Base-by-base conservation (phyloP, 2,888 invertebrate species). In the Aphelenchoides bicaudatus region DNA sequence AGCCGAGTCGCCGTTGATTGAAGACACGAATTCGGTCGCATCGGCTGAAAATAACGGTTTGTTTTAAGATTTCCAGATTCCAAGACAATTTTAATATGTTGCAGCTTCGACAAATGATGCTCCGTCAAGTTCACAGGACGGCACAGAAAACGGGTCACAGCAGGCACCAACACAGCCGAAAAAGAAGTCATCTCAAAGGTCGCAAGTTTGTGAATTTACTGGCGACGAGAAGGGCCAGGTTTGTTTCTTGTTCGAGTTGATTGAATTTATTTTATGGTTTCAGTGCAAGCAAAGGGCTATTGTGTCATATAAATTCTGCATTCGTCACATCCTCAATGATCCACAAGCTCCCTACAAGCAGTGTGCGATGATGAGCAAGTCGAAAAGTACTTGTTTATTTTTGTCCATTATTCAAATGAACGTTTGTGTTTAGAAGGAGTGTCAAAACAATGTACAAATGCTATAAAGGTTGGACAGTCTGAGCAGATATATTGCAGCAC, bases 271-370 rank as follows among this genome's bases (percentile, higher is more conserved):
- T n/a, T 19, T 43, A 21, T n/a, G 25, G 43, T 19, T n/a, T 19
- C 43, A 75, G 63, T 84, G 84, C 74, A 82, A 83, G 59, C 84
- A 84, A 69, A 78, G 83, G 51, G 79, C 83, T 38, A 79, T 90
- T 0, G 85, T 87, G 6, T 87, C 87, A 0, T 87, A 87, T 63
- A 85, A 86, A 61, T 89, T 86, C 80, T 93, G 92, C 78, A 83
- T 85, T 3, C 84, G 87, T 2, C 93, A 93, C 73, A 89, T 92
- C 63, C 81, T 91, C 50, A 86, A 87, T 69, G 92, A 93, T 79
- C 85, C 87, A 4, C 84, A 82, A 10, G 89, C 91, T 0, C 90
- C 91, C 0, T 94, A 86, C 79, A 86, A 86, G 62, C 88, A 88
- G 67, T 94, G 93, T 78, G 83, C 85, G 0, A 87, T 85, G 79